Conservation (phyloP, 2,113 vertebrate species). For the Pavo muticus region DNA sequence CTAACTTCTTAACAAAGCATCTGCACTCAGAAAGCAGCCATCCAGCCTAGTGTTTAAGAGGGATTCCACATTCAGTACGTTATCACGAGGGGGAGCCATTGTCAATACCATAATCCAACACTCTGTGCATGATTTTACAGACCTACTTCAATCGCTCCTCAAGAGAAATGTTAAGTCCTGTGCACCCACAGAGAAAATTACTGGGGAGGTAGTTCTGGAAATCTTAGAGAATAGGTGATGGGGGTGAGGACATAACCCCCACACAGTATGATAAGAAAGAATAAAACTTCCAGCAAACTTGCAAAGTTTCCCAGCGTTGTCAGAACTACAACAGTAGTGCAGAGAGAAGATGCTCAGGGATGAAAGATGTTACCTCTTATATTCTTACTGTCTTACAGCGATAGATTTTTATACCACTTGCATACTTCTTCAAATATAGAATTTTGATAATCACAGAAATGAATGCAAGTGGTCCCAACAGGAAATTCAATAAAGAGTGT, state of each 20-base stretch:
- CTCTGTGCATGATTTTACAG: background rate
- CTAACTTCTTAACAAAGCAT: background rate
- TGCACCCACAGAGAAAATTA: background rate
- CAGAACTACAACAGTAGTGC: background rate
- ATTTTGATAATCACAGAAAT: background rate
- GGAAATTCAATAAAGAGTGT: background rate
- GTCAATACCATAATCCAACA: background rate
- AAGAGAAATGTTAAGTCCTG: background rate
- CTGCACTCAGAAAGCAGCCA: background rate
- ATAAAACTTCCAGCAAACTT: background rate
- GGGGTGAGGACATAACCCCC: background rate
- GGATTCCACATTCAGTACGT: background rate
- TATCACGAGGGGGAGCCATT: slow-evolving; percentile 59
- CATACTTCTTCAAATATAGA: background rate
- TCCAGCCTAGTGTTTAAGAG: background rate
- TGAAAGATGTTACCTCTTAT: background rate
- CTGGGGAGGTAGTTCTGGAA: background rate
- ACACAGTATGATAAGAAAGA: background rate
- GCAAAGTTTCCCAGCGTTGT: background rate
- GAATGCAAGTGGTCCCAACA: too few relatives aligned
- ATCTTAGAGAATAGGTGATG: background rate
- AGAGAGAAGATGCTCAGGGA: background rate
- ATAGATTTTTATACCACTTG: background rate
- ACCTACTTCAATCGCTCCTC: background rate
- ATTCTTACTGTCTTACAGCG: background rate